Evolutionary conservation across 2,797 vertebrate species (phyloP), one percentile per base, ranked within the genome.

Genomic region (Leucoraja ocellata): DNA sequence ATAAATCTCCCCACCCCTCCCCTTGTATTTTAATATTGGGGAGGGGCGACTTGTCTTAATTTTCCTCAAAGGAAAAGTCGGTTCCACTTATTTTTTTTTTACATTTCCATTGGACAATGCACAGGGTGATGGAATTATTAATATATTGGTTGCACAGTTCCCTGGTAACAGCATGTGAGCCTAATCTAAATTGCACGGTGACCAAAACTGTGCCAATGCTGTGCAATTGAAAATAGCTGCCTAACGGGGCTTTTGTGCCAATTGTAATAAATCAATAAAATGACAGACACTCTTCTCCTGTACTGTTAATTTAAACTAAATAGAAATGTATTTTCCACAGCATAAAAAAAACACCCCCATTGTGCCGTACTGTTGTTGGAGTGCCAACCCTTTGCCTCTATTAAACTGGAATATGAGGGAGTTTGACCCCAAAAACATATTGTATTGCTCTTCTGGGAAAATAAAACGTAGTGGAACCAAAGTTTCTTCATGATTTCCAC

Each of bases 321-420:
- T 65, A 32, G 11, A 88, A 88, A 65, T 88, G n/a, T 88, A 88
- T 88, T 88, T 88, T 88, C 36, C n/a, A 68, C 36, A 36, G 61
- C 68, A 18, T 6, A 88, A 65, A 61, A 13, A 65, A 36, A 88
- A 63, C 61, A 68, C 6, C 11, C 81, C n/a, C 83, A 32, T 28
- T 65, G n/a, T 86, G 54, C 11, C 1, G 68, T 88, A 32, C 68
- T 65, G 65, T 14, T 88, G 61, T 86, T n/a, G 4, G 13, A 32
- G 28, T 65, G 58, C 28, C 28, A 32, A 88, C 58, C n/a, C 14
- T 32, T 88, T n/a, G 61, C 14, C 28, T 65, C 61, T 7, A 2
- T 88, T 88, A 65, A 84, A 28, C 6, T 16, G 36, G 84, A 32
- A 36, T 65, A 36, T 36, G n/a, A 88, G 63, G 84, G 18, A 88